These are phyloP conservation scores for Pseudochromis fuscus DNA, from an alignment of 2,797 vertebrate species.

Conservation along the genomic window DNA sequence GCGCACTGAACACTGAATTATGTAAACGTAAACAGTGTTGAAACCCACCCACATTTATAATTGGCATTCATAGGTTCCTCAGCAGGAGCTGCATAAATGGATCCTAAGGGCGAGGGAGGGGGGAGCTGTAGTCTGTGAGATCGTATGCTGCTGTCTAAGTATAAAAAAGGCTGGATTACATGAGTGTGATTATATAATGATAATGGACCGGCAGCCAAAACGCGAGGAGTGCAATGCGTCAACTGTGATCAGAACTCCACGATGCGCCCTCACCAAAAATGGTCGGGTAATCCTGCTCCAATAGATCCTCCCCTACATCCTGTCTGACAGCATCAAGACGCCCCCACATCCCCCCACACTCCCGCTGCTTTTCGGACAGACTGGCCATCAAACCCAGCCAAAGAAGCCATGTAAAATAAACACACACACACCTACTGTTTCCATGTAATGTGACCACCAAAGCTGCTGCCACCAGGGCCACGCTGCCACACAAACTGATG, in stretches of 20 bases:
- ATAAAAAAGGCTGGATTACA: slow-evolving; percentile 45
- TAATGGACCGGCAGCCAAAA: slow-evolving; percentile 55
- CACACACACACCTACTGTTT: slow-evolving; percentile 20
- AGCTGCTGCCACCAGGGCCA: slow-evolving; percentile 34
- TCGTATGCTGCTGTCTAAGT: slow-evolving; percentile 34
- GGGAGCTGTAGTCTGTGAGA: slow-evolving; percentile 37
- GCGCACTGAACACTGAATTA: slow-evolving; percentile 52
- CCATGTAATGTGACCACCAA: slow-evolving; percentile 6
- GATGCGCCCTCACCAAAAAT: slow-evolving; percentile 75
- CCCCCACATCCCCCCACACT: slow-evolving; percentile 56
- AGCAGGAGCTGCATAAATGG: slow-evolving; percentile 64
- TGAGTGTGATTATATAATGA: slow-evolving; percentile 69
- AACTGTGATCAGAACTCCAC: slow-evolving; percentile 71
- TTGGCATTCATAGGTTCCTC: slow-evolving; percentile 69
- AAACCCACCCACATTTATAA: slow-evolving; percentile 68
- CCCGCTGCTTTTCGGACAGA: slow-evolving; percentile 30
- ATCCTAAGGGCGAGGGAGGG: slow-evolving; percentile 40
- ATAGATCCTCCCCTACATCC: slow-evolving; percentile 69
- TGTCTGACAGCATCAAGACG: slow-evolving; percentile 69
- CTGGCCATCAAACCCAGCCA: slow-evolving; percentile 30
- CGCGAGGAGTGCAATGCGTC: slow-evolving; percentile 74
- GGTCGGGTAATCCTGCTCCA: slow-evolving; percentile 70
- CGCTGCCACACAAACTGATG: slow-evolving; percentile 33
- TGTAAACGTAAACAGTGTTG: slow-evolving; percentile 69
- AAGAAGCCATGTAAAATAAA: slow-evolving; percentile 14